Base-by-base conservation (phyloP, 92 coral and sea anemone species). In the Phenganax marumi region DNA sequence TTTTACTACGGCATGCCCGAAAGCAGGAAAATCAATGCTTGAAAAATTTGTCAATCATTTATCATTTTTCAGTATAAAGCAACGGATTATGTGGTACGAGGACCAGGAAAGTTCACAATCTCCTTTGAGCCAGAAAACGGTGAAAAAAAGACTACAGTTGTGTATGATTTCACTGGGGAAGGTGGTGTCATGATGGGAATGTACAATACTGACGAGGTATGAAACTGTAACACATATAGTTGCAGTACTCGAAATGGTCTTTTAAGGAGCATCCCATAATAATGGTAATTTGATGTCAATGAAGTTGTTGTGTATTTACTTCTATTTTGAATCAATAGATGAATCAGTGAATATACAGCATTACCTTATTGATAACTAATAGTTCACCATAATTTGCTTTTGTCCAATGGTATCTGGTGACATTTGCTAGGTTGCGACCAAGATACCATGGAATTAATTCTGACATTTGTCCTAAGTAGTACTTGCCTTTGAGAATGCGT, bases 151-250 rank as follows among this genome's bases (percentile, higher is more conserved):
- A 92, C 95, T 9, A 95, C 98, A 21, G 97, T 92, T 68, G 98
- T 95, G 80, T 95, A 92, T 85, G 96, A 95, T 80, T 95, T 95
- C 77, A 89, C 91, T 49, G 98, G 98, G 17, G 93, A 93, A 48
- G 98, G 98, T 73, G 98, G 98, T 49, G 98, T 95, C 1, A 92
- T 93, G 87, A 95, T 95, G 98, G 98, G 98, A 52, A 95, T 95
- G 98, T 95, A 95, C 85, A 95, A 95, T 77, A 95, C 98, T 66
- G 98, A 95, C 73, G 98, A 95, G 97, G 98, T 95, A 81, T 12
- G 26, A 23, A 54, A 8, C 11, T 24, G 50, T 4, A 33, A 7
- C 46, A 14, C n/a, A 47, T 53, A 52, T 16, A 14, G 14, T 21
- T 21, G 24, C 16, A 68, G 24, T 33, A 33, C 43, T 33, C 3